Evolutionary conservation across 2,888 invertebrate genomes (phyloP), one percentile per base, ranked within the genome.

Genomic region (Azorinus chamasolen): DNA sequence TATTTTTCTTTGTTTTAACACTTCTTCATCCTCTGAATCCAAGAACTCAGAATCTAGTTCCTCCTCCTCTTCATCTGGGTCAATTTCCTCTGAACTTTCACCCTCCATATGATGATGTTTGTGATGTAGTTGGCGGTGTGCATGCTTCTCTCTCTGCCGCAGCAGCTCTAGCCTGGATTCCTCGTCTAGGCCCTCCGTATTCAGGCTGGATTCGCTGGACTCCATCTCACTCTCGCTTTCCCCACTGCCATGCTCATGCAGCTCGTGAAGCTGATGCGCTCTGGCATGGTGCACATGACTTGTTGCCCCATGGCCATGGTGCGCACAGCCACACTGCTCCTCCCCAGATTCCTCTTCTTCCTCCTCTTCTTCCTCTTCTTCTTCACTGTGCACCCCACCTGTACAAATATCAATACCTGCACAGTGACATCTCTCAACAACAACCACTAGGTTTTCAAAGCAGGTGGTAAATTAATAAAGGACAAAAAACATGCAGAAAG

Each of bases 151-250:
- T 16, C 61, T n/a, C 50, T 64, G 65, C 43, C 69, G 69, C 14
- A 65, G 57, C 0, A 59, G 65, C 50, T 75, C 63, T 10, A 76
- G 27, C 1, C 66, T 58, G n/a, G 68, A 74, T 45, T 71, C 81
- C 20, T 85, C 83, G 20, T 80, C 83, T 6, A 83, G 55, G 18
- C 83, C 87, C 50, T 89, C 85, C 57, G 88, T 87, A 50, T 90
- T 89, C 61, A 89, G 86, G 48, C 91, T 91, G 59, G 90, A 83
- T 37, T 91, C 91, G 64, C 89, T 90, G 12, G 89, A 77, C 69
- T 83, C 89, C 59, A 88, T 83, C 45, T 89, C 88, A 75, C 89
- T 87, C 20, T 88, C 89, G 65, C 87, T 86, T 16, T 78, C 87
- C 14, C 79, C 85, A 54, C 83, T 85, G 24, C 80, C 79, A n/a